Base-by-base conservation (phyloP, 2,888 invertebrate species). In the Dyspetes luteomarginatus region DNA sequence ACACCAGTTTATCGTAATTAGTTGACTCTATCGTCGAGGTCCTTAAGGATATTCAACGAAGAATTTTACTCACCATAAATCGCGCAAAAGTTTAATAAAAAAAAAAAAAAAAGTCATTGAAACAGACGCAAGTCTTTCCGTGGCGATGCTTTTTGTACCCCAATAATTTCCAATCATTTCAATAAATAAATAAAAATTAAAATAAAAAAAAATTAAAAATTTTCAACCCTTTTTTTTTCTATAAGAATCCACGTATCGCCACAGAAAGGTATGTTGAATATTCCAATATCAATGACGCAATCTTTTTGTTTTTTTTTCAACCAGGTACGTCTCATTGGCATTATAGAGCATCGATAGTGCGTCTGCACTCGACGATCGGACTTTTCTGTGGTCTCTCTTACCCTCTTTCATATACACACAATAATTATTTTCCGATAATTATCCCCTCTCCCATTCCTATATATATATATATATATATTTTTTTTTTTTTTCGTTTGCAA, bases 11-110 rank as follows among this genome's bases (percentile, higher is more conserved):
- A 7, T 72, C 30, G 28, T 67, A 52, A 62, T 56, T 55, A 17
- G 43, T 17, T 41, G 12, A 22, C n/a, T n/a, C 30, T 17, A 68
- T 72, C 62, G 67, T 80, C 76, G 48, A 76, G 67, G 65, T 55
- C 55, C 72, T 67, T 50, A 45, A 75, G 43, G 62, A 68, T 74
- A 50, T 24, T 52, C 60, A 64, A 73, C 62, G 71, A 67, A 24
- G 48, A 3, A 41, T 36, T 15, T 69, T 74, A 71, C 75, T 72
- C 80, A 71, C 60, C 75, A 88, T 91, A 88, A 92, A 93, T 88
- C 91, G 91, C 93, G 93, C 86, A 91, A 90, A 91, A 92, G 91
- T 93, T 92, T 92, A 92, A 90, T 92, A 92, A 88, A 89, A 90
- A 92, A 86, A 92, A 92, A 92, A 92, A 88, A 88, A 90, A 92